A percentile compares a stretch with the other conserved stretches of the same genome.
phyloP scores from a whole-genome alignment of 1,140 invertebrate genomes.

The Conus betulinus region DNA sequence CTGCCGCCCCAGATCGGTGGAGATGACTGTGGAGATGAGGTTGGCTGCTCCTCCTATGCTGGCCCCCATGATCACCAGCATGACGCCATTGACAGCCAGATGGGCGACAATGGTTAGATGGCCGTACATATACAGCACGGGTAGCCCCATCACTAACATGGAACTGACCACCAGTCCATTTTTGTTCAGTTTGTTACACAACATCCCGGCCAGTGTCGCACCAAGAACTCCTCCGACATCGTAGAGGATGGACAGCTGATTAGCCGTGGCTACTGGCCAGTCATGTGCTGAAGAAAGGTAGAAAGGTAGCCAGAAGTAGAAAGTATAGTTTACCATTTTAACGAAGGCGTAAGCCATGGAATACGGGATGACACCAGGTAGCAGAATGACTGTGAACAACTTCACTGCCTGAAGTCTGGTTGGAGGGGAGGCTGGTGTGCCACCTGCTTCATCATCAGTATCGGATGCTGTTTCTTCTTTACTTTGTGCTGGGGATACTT shows the following conservation, averaged over 20 bases:
- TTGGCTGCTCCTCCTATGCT: constrained; percentile 77
- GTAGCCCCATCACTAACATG: neutral
- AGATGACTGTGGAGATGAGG: constrained; percentile 75
- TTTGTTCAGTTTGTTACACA: neutral
- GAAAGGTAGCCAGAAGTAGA: constrained; percentile 79
- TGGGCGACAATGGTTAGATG: neutral
- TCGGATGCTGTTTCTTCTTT: neutral
- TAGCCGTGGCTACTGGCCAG: constrained; percentile 74
- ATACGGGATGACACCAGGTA: constrained; percentile 78
- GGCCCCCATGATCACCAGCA: constrained; percentile 75
- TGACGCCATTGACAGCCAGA: constrained; percentile 64
- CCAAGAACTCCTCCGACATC: constrained; percentile 78
- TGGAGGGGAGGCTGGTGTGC: neutral
- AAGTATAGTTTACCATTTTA: constrained; percentile 79
- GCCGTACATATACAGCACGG: constrained; percentile 9
- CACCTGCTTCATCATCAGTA: neutral
- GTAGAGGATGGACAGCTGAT: constrained; percentile 77
- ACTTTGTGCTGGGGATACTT: neutral
- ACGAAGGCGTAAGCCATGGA: constrained; percentile 77
- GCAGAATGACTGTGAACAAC: constrained; percentile 73
- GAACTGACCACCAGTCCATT: neutral
- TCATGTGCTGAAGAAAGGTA: constrained; percentile 73
- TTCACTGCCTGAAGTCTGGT: constrained; percentile 58
- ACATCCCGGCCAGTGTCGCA: constrained; percentile 40
- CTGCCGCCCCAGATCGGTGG: constrained; percentile 73